phyloP scores from a whole-genome alignment of 2,797 vertebrate genomes.

The Muscicapa striata region DNA sequence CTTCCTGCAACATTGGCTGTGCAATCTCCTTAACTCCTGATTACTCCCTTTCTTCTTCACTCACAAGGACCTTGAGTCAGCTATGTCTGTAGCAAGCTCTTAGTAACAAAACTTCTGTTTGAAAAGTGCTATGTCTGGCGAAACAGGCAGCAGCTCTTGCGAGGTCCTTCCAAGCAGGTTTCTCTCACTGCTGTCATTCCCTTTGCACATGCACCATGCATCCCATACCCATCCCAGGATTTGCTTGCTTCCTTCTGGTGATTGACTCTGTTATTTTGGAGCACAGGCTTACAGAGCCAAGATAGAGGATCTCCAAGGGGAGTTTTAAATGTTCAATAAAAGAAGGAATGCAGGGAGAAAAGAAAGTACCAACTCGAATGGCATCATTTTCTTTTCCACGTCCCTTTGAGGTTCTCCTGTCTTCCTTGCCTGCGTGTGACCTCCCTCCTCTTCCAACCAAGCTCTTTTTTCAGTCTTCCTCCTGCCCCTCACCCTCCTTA shows the following conservation, averaged over 20 bases:
- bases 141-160: neutral
- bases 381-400: slow-evolving; percentile 26
- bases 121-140: neutral
- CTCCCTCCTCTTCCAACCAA: slow-evolving; percentile 40
- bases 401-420: slow-evolving; percentile 56
- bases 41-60: slow-evolving; percentile 8
- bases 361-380: slow-evolving; percentile 16
- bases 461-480: neutral
- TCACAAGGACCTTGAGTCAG: slow-evolving; percentile 19
- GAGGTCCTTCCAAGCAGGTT: neutral
- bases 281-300: neutral
- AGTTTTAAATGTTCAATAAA: slow-evolving; percentile 55
- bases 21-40: neutral
- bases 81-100: neutral
- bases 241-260: neutral
- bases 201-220: rapidly evolving
- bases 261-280: neutral
- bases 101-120: slow-evolving; percentile 22
- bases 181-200: neutral
- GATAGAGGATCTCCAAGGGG: slow-evolving; percentile 37
- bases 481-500: slow-evolving; percentile 35
- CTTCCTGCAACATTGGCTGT: neutral
- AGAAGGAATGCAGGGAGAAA: slow-evolving; percentile 51
- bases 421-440: slow-evolving; percentile 29
- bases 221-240: neutral